phyloP scores from a whole-genome alignment of 2,797 vertebrate species.

The Simalia tracyae region DNA sequence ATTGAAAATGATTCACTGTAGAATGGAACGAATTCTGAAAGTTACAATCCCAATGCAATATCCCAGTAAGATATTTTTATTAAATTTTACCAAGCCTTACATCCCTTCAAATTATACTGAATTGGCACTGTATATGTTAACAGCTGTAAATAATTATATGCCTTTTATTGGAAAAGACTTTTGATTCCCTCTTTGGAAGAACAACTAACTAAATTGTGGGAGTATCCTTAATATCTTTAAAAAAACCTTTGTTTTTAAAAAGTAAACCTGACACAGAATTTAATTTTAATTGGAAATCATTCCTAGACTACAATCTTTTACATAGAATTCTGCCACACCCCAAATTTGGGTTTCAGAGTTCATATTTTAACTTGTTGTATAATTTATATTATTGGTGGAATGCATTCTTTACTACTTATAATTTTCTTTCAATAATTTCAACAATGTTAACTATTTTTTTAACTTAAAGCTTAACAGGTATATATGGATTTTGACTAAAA shows the following conservation, averaged over 20 bases:
- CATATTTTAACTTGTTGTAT: background rate
- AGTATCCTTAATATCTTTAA: background rate
- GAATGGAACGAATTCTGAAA: background rate
- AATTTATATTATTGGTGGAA: background rate
- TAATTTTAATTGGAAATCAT: background rate
- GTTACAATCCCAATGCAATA: background rate
- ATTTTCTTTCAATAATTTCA: background rate
- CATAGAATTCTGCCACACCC: background rate
- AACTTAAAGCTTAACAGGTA: background rate
- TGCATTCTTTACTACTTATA: background rate
- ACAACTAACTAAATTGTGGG: background rate
- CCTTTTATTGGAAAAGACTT: background rate
- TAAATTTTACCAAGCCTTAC: background rate
- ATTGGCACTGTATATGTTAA: background rate
- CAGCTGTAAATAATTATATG: background rate
- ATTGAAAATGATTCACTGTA: background rate
- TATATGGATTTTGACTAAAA: background rate
- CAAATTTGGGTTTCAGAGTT: background rate
- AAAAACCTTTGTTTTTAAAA: background rate
- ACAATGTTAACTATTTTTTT: background rate
- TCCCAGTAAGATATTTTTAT: background rate
- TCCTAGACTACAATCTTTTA: background rate
- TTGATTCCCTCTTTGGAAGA: background rate
- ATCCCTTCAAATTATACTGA: background rate
- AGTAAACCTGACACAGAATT: background rate